Evolutionary conservation across 2,888 invertebrate genomes (phyloP), one percentile per base, ranked within the genome.

Genomic region (Andrena bicolor): DNA sequence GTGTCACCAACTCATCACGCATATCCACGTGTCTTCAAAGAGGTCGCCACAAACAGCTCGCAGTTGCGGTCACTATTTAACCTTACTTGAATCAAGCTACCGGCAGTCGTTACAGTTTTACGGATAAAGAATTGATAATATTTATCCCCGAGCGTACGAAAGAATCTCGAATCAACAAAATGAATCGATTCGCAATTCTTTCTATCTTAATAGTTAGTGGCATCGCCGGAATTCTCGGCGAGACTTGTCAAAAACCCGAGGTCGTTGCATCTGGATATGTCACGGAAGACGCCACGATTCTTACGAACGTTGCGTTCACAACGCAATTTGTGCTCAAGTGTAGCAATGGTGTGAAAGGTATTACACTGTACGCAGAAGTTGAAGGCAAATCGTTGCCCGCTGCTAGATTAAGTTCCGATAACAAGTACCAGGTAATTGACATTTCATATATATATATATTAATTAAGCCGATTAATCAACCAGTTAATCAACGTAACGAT

Each of bases 211-310:
- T 81, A 58, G 51, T 80, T 48, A 49, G 68, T 53, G 64, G 48
- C 49, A 53, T 87, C 77, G 76, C 81, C 16, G 23, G 51, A 26
- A 72, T 75, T 79, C 41, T 80, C 53, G 92, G 93, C 61, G 92
- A 94, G 76, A 93, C 94, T 71, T 96, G 96, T 92, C 93, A 93
- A 82, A 96, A 96, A 90, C 96, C 96, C 5, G 95, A 96, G 94
- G 96, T 97, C 13, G 95, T 96, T 77, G 96, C 97, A n/a, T 96
- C 96, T 71, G 96, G 97, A 0, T 99, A 98, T 94, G 98, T 98
- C 64, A 99, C 99, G 23, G 96, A 97, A 93, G 99, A 99, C 95
- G 98, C 98, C 0, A 98, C 98, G 65, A 96, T 99, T 82, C 96
- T 99, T 13, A 97, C 97, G 85, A 97, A 96, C 93, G 97, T 99